Percentiles rank a stretch among this genome's conserved stretches.
phyloP scores from a whole-genome alignment of 2,888 invertebrate genomes.

The Latrodectus hesperus region DNA sequence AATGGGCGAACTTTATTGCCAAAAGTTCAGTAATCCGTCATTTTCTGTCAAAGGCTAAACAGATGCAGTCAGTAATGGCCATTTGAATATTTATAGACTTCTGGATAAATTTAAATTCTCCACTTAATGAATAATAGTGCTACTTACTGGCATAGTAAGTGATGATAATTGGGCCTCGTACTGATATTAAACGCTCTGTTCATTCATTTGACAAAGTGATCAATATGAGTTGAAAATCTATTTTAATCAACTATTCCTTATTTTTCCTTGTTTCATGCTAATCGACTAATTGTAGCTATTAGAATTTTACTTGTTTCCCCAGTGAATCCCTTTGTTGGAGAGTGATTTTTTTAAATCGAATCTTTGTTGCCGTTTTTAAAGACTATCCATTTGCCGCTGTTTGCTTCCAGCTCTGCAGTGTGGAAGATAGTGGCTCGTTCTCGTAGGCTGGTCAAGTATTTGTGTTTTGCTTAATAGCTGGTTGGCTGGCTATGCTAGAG shows the following conservation, averaged over 20 bases:
- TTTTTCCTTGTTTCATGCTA: background rate
- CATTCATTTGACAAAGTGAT: background rate
- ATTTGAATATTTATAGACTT: background rate
- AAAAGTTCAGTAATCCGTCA: background rate
- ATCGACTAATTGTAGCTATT: background rate
- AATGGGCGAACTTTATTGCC: background rate
- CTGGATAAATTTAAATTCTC: background rate
- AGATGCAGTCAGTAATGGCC: background rate
- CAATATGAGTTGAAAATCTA: background rate
- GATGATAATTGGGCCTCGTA: background rate
- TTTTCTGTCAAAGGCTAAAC: background rate
- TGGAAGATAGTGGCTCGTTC: background rate
- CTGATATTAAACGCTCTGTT: background rate
- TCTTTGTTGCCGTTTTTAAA: background rate
- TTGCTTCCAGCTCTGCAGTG: background rate
- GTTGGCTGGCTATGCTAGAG: conserved; percentile 38
- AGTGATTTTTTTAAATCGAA: background rate
- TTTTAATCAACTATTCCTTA: background rate
- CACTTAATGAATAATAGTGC: background rate
- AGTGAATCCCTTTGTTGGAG: background rate
- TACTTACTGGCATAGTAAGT: background rate
- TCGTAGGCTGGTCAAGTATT: background rate
- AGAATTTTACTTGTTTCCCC: background rate
- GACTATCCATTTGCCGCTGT: background rate
- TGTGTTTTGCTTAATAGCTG: conserved; percentile 9